Conservation (phyloP, 2,888 invertebrate genomes). For the Odontocerum albicorne region DNA sequence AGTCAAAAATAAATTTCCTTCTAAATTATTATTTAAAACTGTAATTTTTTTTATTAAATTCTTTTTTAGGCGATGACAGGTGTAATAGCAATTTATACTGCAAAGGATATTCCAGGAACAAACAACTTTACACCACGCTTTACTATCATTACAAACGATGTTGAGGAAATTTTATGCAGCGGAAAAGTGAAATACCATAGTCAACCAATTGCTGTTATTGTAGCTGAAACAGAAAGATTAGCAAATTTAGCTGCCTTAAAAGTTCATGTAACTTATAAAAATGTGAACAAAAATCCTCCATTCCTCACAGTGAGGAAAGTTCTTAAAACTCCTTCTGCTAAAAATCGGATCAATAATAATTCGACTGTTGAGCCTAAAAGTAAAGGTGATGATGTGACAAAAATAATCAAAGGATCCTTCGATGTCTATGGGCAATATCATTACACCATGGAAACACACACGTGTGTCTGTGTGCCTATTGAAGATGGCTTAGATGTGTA, state of each 20-base stretch:
- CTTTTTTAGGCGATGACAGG: constrained; percentile 62
- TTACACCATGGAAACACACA: constrained; percentile 76
- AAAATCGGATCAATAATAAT: constrained; percentile 48
- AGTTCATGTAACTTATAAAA: constrained; percentile 60
- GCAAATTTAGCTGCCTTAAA: constrained; percentile 60
- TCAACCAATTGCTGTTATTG: constrained; percentile 75
- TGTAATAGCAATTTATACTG: constrained; percentile 64
- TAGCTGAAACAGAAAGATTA: constrained; percentile 61
- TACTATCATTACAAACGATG: constrained; percentile 37
- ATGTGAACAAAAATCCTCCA: constrained; percentile 48
- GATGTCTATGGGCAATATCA: constrained; percentile 69
- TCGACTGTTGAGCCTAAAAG: constrained; percentile 43
- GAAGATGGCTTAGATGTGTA: constrained; percentile 70
- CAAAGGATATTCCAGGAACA: constrained; percentile 70
- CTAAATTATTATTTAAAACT: no score
- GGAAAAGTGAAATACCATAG: constrained; percentile 64
- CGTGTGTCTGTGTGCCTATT: constrained; percentile 62
- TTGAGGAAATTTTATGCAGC: constrained; percentile 59
- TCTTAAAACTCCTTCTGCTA: constrained; percentile 49
- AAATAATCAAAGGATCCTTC: constrained; percentile 60
- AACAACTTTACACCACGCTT: constrained; percentile 57
- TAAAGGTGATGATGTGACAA: constrained; percentile 48
- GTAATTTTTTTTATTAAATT: no score
- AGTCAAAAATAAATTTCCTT: no score
- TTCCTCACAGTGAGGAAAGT: constrained; percentile 55